Percentiles rank a stretch among this genome's conserved stretches.
Conservation (phyloP, 2,888 invertebrate species). For the Theristus sp. region DNA sequence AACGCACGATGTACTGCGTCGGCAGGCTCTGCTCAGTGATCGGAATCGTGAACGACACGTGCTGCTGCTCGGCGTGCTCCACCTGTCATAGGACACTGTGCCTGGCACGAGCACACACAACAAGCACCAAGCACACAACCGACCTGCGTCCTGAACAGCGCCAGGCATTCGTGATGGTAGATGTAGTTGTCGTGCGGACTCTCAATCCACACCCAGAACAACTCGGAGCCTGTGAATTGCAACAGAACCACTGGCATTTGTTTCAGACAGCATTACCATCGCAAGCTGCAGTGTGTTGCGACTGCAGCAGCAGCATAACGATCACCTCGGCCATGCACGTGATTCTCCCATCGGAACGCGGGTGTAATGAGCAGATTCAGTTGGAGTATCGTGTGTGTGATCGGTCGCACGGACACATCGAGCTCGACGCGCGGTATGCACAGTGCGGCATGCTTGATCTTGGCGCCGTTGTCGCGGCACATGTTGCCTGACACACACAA, state of each 20-base stretch:
- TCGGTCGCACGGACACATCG: constrained; percentile 71
- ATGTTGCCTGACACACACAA: not conserved
- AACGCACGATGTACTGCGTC: constrained; percentile 66
- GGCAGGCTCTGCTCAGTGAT: constrained; percentile 66
- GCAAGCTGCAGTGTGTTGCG: too few species aligned
- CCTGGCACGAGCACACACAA: too few species aligned
- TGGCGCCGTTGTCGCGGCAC: constrained; percentile 44
- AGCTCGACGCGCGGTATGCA: constrained; percentile 67
- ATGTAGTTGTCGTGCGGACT: constrained; percentile 81
- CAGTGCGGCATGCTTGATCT: constrained; percentile 60
- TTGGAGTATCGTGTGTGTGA: constrained; percentile 47
- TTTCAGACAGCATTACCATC: too few species aligned
- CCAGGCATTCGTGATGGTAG: constrained; percentile 83
- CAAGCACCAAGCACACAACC: too few species aligned
- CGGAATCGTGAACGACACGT: constrained; percentile 82
- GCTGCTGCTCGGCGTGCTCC: constrained; percentile 51
- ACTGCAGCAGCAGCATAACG: too few species aligned
- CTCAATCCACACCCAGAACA: constrained; percentile 95
- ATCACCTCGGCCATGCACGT: not conserved
- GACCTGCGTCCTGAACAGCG: constrained; percentile 58
- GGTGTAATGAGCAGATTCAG: not conserved
- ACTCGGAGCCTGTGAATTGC: constrained; percentile 50
- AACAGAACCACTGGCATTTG: too few species aligned
- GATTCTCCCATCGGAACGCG: not conserved
- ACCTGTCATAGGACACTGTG: too few species aligned